Evolutionary conservation across 2,888 invertebrate species (phyloP).

Genomic region (Dynastes hyllus): DNA sequence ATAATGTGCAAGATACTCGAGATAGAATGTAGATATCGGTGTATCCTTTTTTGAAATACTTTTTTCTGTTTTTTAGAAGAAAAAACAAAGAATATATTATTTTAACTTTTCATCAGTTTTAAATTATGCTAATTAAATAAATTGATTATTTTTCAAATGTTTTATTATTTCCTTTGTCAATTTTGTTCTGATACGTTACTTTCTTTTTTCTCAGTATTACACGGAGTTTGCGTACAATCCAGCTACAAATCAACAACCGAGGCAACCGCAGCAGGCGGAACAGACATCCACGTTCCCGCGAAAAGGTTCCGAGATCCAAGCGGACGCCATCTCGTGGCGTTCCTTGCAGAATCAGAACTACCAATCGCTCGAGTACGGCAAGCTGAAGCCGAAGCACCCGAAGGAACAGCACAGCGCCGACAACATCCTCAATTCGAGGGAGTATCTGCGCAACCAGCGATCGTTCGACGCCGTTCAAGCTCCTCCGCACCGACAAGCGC

Average conservation of each 20-base stretch:
- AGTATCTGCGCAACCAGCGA: slow-evolving; percentile 61
- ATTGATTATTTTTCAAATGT: no score
- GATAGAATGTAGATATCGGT: no score
- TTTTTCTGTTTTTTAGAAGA: no score
- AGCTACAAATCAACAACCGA: slow-evolving; percentile 83
- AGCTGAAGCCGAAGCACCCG: slow-evolving; percentile 66
- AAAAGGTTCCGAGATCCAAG: slow-evolving; percentile 62
- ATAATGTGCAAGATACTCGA: no score
- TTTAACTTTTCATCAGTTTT: no score
- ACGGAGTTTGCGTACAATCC: slow-evolving; percentile 93
- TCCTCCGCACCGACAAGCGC: slow-evolving; percentile 36
- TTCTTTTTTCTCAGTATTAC: slow-evolving; percentile 80
- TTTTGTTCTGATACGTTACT: not conserved
- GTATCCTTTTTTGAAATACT: no score
- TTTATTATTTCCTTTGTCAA: not conserved
- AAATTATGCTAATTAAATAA: no score
- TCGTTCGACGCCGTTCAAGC: slow-evolving; percentile 55
- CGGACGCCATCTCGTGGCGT: slow-evolving; percentile 72
- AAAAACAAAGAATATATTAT: no score
- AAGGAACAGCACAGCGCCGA: slow-evolving; percentile 63
- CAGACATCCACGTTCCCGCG: slow-evolving; percentile 47
- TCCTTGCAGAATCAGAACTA: slow-evolving; percentile 69
- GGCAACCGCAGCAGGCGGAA: slow-evolving; percentile 66
- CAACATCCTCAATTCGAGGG: slow-evolving; percentile 55
- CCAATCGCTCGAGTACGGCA: slow-evolving; percentile 67